These are phyloP conservation scores for Diabrotica virgifera DNA, from an alignment of 1,140 invertebrate genomes.

Conservation along the genomic window DNA sequence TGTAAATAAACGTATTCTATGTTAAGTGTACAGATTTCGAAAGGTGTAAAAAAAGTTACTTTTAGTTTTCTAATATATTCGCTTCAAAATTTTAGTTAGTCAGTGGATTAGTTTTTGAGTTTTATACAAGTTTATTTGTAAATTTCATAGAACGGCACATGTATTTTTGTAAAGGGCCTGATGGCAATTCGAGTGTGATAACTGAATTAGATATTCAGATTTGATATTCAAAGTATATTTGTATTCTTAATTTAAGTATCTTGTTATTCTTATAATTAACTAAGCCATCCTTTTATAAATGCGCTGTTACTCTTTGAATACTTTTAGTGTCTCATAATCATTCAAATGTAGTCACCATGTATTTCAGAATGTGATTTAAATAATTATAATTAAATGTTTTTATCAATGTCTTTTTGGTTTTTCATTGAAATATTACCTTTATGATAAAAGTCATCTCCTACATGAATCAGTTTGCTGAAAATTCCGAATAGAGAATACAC, in stretches of 20 bases:
- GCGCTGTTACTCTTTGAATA: too few relatives aligned
- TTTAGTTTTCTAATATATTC: constrained; percentile 28
- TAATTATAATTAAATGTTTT: too few relatives aligned
- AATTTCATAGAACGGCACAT: constrained; percentile 40
- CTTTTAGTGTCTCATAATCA: too few relatives aligned
- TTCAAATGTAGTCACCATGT: too few relatives aligned
- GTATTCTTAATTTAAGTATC: not conserved
- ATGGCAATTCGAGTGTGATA: constrained; percentile 46
- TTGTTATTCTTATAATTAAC: not conserved
- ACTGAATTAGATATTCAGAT: constrained; percentile 44
- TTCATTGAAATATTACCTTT: too few relatives aligned
- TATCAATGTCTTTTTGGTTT: too few relatives aligned
- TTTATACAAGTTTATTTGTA: constrained; percentile 29
- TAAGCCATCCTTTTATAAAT: too few relatives aligned
- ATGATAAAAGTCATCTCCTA: too few relatives aligned
- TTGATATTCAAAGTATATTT: constrained; percentile 21
- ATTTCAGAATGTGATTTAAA: too few relatives aligned
- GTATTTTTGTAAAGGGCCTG: constrained; percentile 49
- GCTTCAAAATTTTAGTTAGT: constrained; percentile 27
- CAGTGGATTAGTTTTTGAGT: constrained; percentile 30
- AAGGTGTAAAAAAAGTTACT: constrained; percentile 25
- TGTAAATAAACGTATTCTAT: constrained; percentile 39
- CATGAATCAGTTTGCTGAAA: too few relatives aligned
- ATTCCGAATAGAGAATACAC: too few relatives aligned
- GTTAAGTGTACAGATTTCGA: constrained; percentile 35